phyloP scores from a whole-genome alignment of 2,888 invertebrate species.

The Oxycera nigricornis region DNA sequence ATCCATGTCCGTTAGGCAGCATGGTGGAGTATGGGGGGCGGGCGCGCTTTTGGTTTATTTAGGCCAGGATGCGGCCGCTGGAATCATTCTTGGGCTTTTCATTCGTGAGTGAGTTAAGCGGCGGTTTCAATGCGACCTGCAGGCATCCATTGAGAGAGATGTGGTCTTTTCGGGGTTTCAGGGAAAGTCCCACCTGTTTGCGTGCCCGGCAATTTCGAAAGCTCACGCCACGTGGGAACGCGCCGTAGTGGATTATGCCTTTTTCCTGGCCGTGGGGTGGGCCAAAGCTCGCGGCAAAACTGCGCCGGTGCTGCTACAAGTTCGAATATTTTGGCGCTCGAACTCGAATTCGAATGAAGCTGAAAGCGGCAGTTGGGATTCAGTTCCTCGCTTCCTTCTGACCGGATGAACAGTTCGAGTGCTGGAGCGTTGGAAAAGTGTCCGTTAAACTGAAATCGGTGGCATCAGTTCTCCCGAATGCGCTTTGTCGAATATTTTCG shows the following conservation, averaged over 20 bases:
- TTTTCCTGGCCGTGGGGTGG: neutral
- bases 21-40: too few species aligned
- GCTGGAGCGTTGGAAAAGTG: neutral
- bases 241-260: neutral
- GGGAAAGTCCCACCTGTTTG: conserved; percentile 21
- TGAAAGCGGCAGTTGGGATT: neutral
- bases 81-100: too few species aligned
- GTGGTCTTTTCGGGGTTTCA: neutral
- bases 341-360: neutral
- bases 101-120: too few species aligned
- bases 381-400: neutral
- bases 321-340: conserved; percentile 30
- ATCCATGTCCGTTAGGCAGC: too few species aligned
- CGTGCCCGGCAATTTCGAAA: conserved; percentile 1
- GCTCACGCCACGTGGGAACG: conserved; percentile 7
- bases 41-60: too few species aligned
- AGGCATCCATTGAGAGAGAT: too few species aligned
- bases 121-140: too few species aligned
- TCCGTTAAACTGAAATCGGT: neutral
- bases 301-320: neutral
- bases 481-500: neutral
- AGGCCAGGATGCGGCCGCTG: too few species aligned
- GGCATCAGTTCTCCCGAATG: neutral
- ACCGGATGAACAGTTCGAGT: conserved; percentile 1
- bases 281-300: neutral